Base-by-base conservation (phyloP, 2,888 invertebrate species). In the Spilosoma lubricipeda region DNA sequence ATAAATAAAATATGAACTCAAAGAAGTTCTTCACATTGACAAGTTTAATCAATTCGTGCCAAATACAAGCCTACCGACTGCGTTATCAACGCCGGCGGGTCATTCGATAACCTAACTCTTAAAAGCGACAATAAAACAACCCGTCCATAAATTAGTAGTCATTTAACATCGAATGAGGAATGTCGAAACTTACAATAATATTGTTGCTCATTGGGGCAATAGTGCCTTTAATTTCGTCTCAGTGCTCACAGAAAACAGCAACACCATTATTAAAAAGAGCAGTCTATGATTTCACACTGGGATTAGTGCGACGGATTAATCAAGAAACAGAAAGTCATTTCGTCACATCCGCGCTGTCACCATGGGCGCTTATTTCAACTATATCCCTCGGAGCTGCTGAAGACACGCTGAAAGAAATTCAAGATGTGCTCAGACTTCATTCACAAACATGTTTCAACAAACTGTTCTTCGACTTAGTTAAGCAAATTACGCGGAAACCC, bases 291-390 rank as follows among this genome's bases (percentile, higher is more conserved):
- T 93, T 92, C 63, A 87, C 90, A 0, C 73, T 87, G 36, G 85
- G 89, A 15, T 78, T 93, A 42, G 82, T 87, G 11, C 80, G 77
- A 23, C 85, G 92, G 73, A 84, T 92, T 13, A 89, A 87, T 9
- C 76, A 88, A 59, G 93, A 94, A 27, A 92, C 90, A 0, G 94
- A 94, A 0, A 89, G 91, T 36, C 95, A 95, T 70, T 95, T 94
- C 80, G 86, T 94, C 0, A 80, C 90, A 0, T 94, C 94, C 0
- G 90, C 93, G 0, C 78, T 94, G 0, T 94, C 94, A 0, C 87
- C 91, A 33, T 94, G 95, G 95, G 87, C 90, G 0, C 80, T 95
- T 8, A 80, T 95, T 3, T 83, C 94, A 0, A 84, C 89, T 0
- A 75, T 92, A 0, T 91, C 94, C 0, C 84, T 93, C 2, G 95